Evolutionary conservation across 1,140 invertebrate species (phyloP).

Genomic region (Nebria ingens): DNA sequence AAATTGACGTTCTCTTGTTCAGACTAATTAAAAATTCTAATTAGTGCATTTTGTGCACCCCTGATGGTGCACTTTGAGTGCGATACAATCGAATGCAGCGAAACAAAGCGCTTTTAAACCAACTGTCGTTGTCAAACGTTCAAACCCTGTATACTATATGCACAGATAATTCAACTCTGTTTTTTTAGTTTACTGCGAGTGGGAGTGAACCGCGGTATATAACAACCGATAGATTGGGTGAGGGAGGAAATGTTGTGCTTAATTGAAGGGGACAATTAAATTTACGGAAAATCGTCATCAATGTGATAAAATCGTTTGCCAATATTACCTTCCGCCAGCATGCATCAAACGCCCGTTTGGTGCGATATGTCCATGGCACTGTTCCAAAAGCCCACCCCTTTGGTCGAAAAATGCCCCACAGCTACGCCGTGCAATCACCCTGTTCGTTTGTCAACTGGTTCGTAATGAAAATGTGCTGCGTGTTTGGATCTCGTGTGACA

Average conservation of each 20-base stretch:
- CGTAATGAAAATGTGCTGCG: too few species aligned
- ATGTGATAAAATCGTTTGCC: conserved; percentile 2
- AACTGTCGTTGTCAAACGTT: not conserved
- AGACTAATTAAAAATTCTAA: not conserved
- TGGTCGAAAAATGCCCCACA: not conserved
- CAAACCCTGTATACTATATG: too few species aligned
- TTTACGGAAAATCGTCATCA: not conserved
- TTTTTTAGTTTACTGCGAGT: not conserved
- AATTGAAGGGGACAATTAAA: conserved; percentile 9
- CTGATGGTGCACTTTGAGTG: not conserved
- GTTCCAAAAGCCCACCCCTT: not conserved
- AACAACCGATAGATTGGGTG: too few species aligned
- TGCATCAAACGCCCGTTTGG: not conserved
- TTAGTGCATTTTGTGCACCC: not conserved
- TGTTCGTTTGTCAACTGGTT: not conserved
- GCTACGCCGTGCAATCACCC: not conserved
- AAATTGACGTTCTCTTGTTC: too few species aligned
- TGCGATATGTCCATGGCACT: not conserved
- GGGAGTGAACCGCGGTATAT: not conserved
- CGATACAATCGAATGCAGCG: not conserved
- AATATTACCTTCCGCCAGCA: conserved; percentile 6
- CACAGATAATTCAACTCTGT: not conserved
- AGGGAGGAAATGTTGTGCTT: not conserved
- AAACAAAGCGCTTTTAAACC: too few species aligned
- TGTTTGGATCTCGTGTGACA: too few species aligned